Evolutionary conservation across 2,888 invertebrate genomes (phyloP).

Genomic region (Drepanosiphum platanoidis): DNA sequence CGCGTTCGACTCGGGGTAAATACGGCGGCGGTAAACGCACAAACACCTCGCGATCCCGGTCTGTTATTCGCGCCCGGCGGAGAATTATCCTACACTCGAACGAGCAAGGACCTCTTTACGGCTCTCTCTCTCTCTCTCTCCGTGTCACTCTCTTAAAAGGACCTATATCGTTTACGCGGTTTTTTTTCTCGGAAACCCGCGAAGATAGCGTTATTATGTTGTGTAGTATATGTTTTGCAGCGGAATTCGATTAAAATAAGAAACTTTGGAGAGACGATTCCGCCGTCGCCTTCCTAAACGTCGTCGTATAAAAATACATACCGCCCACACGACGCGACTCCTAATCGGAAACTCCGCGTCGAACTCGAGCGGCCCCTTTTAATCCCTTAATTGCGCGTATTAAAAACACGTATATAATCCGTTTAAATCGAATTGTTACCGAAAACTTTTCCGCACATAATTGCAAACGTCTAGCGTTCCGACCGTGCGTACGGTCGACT

Average conservation of each 20-base stretch:
- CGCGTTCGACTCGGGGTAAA: background rate
- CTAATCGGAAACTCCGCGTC: slow-evolving; percentile 10
- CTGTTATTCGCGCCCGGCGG: background rate
- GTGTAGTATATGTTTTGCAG: background rate
- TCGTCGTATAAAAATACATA: too few species aligned
- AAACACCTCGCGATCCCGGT: background rate
- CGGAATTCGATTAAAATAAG: slow-evolving; percentile 32
- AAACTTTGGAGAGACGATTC: slow-evolving; percentile 13
- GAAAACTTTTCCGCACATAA: slow-evolving; percentile 27
- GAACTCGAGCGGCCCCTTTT: background rate
- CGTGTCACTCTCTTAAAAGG: background rate
- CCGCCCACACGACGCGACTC: background rate
- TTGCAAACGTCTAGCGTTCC: background rate
- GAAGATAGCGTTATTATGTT: too few species aligned
- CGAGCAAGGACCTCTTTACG: background rate
- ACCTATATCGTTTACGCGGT: background rate
- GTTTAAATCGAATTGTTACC: slow-evolving; percentile 34
- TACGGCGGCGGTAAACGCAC: slow-evolving; percentile 1
- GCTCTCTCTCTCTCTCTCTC: background rate
- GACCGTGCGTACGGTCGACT: background rate
- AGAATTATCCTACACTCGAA: slow-evolving; percentile 6
- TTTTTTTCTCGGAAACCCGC: slow-evolving; percentile 8
- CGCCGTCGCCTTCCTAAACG: background rate
- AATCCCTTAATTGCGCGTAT: slow-evolving; percentile 17
- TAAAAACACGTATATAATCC: slow-evolving; percentile 1